Evolutionary conservation across 64 coral and sea anemone species (phyloP).

Genomic region (Actinia equina): DNA sequence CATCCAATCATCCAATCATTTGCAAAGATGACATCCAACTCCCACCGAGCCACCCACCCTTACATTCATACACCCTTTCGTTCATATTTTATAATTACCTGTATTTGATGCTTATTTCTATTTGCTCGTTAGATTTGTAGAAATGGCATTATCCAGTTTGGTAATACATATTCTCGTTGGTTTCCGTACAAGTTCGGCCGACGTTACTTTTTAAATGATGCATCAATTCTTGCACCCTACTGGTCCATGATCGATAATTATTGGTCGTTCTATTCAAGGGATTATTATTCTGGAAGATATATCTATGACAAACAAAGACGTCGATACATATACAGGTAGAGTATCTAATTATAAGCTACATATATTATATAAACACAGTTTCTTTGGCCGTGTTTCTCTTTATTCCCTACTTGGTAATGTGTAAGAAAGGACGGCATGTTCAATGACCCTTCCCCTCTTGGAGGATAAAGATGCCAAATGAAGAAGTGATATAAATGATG

Average conservation of each 20-base stretch:
- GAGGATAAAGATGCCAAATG: too few relatives aligned
- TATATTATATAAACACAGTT: neutral
- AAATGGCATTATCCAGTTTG: slow-evolving; percentile 37
- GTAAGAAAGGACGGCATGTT: too few relatives aligned
- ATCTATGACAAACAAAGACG: neutral
- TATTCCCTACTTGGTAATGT: too few relatives aligned
- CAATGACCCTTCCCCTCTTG: too few relatives aligned
- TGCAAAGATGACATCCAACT: too few relatives aligned
- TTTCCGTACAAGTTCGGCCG: slow-evolving; percentile 34
- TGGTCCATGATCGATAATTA: slow-evolving; percentile 23
- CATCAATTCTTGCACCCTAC: slow-evolving; percentile 24
- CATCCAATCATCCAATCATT: too few relatives aligned
- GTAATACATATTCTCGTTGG: neutral
- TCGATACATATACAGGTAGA: neutral
- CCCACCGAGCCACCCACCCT: neutral
- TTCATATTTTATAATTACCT: neutral
- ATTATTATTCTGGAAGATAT: neutral
- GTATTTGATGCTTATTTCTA: too few relatives aligned
- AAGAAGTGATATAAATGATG: too few relatives aligned
- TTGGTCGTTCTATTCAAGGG: neutral
- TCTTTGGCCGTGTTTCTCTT: too few relatives aligned
- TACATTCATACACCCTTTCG: neutral
- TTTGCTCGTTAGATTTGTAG: slow-evolving; percentile 8
- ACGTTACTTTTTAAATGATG: neutral
- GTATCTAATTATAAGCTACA: neutral